phyloP scores from a whole-genome alignment of 2,113 vertebrate species.

The Saccopteryx leptura region DNA sequence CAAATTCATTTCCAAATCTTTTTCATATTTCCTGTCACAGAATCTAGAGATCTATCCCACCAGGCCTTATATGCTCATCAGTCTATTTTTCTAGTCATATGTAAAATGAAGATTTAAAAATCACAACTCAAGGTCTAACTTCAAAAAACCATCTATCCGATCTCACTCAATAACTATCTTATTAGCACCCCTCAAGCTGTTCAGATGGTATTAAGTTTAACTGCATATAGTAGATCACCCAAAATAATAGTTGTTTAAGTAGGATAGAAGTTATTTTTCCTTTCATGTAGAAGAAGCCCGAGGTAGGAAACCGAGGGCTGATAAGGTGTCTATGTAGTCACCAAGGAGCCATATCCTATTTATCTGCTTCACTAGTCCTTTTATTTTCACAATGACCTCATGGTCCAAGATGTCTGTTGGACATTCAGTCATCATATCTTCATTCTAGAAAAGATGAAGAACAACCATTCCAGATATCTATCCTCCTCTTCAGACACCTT shows the following conservation, averaged over 20 bases:
- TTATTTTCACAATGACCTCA: not conserved
- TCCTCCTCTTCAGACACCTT: not conserved
- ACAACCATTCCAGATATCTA: not conserved
- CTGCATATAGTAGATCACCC: not conserved
- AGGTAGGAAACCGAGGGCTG: not conserved
- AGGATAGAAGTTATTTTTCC: not conserved
- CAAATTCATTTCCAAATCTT: not conserved
- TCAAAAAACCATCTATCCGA: not conserved
- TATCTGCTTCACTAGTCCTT: not conserved
- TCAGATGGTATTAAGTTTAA: not conserved
- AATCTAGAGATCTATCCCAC: not conserved
- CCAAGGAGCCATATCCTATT: not conserved
- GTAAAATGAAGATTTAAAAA: not conserved
- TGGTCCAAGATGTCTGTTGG: not conserved
- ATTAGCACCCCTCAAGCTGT: not conserved
- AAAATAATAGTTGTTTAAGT: not conserved
- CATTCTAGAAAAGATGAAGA: not conserved
- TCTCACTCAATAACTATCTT: not conserved
- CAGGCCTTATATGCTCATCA: not conserved
- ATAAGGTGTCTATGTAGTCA: not conserved
- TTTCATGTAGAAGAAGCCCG: not conserved
- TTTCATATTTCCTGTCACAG: not conserved
- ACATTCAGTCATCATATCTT: not conserved
- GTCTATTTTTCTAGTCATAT: not conserved
- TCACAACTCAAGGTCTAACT: not conserved